Conservation (phyloP, 2,113 vertebrate species). For the Lampris incognitus region DNA sequence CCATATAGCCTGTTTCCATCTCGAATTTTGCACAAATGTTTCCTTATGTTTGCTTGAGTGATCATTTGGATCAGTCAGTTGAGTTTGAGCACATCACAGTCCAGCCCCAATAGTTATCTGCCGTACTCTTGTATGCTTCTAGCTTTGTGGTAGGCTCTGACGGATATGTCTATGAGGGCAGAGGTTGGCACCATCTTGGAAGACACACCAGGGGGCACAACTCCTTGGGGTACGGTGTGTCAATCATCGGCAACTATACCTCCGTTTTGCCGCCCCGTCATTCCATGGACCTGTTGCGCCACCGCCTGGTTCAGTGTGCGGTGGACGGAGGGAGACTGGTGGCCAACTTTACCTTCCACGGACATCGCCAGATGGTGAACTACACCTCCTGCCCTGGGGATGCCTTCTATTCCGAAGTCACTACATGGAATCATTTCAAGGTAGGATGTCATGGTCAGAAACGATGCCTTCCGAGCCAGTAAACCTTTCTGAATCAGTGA, state of each 20-base stretch:
- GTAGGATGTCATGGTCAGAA: constrained; percentile 44
- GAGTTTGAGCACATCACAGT: too few relatives aligned
- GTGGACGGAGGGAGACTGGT: constrained; percentile 70
- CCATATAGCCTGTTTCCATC: too few relatives aligned
- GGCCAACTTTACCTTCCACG: constrained; percentile 78
- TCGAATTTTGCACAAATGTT: too few relatives aligned
- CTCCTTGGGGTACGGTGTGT: constrained; percentile 84
- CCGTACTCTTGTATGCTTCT: not conserved
- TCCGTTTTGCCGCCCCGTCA: constrained; percentile 68
- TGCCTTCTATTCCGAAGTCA: constrained; percentile 83
- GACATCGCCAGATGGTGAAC: constrained; percentile 87
- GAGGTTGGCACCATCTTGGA: constrained; percentile 88
- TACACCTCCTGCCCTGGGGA: constrained; percentile 87
- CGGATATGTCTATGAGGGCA: constrained; percentile 91
- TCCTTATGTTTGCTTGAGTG: too few relatives aligned
- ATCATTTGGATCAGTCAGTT: too few relatives aligned
- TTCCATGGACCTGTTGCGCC: constrained; percentile 75
- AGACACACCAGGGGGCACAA: constrained; percentile 89
- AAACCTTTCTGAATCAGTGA: too few relatives aligned
- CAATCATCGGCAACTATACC: constrained; percentile 89
- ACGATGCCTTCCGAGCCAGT: not conserved
- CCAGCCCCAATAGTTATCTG: too few relatives aligned
- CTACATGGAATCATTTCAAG: constrained; percentile 84
- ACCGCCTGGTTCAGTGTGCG: constrained; percentile 81
- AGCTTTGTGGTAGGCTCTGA: constrained; percentile 93